These are phyloP conservation scores for Siniperca chuatsi DNA, from an alignment of 2,113 vertebrate genomes.

Conservation along the genomic window DNA sequence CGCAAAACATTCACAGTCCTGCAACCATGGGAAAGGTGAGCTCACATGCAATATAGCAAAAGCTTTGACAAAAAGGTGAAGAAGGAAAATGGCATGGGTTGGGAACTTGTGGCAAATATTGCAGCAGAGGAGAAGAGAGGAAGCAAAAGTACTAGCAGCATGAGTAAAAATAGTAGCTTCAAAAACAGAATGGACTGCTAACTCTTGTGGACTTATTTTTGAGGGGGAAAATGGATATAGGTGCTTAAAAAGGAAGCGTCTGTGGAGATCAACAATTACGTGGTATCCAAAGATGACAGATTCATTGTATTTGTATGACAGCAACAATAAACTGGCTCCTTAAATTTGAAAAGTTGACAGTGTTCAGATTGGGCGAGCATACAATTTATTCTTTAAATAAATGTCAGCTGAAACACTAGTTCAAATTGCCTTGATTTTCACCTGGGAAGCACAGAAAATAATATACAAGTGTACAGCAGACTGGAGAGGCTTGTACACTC, in stretches of 20 bases:
- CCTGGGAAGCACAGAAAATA: conserved; percentile 25
- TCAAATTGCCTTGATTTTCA: conserved; percentile 44
- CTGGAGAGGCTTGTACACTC: background rate
- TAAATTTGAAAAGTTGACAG: conserved; percentile 18
- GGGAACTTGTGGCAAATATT: conserved; percentile 4
- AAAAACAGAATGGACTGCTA: background rate
- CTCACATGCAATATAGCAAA: conserved; percentile 8
- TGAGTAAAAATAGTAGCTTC: background rate
- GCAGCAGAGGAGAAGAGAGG: background rate
- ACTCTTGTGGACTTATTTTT: background rate
- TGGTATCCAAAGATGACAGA: conserved; percentile 5
- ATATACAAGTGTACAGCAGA: conserved; percentile 16
- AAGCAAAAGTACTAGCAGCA: background rate
- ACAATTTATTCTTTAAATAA: conserved; percentile 20
- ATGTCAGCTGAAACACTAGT: conserved; percentile 9
- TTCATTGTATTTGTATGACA: conserved; percentile 12
- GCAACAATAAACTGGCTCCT: background rate
- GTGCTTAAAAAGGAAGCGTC: background rate
- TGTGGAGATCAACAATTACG: conserved; percentile 9
- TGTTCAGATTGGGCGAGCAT: background rate
- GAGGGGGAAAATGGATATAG: background rate
- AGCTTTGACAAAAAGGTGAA: conserved; percentile 1
- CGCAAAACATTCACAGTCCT: conserved; percentile 65
- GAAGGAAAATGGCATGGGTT: conserved; percentile 19
- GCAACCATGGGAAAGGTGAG: conserved; percentile 84